Evolutionary conservation across 92 coral and sea anemone species (phyloP).

Genomic region (Bergia puertoricense): DNA sequence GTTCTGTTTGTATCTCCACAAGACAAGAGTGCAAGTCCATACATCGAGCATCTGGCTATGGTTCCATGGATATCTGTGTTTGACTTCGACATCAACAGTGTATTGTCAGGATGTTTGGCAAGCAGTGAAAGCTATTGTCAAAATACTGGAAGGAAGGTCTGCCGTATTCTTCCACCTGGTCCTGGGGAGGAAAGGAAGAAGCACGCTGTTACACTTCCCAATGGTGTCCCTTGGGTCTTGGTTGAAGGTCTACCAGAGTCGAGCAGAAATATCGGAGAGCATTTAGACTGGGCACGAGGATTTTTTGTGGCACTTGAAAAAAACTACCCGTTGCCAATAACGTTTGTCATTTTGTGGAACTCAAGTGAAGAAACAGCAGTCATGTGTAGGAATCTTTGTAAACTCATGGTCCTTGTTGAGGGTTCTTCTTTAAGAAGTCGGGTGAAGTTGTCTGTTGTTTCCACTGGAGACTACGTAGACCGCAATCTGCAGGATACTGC

Average conservation of each 20-base stretch:
- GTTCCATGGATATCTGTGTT: conserved; percentile 74
- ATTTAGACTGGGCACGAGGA: conserved; percentile 60
- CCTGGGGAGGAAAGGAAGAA: conserved; percentile 44
- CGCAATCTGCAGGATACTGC: conserved; percentile 58
- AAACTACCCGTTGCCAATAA: conserved; percentile 49
- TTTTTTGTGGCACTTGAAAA: conserved; percentile 50
- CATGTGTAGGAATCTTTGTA: conserved; percentile 47
- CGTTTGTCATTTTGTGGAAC: conserved; percentile 60
- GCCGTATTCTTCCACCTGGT: conserved; percentile 65
- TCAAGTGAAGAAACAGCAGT: conserved; percentile 19
- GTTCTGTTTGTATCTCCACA: conserved; percentile 68
- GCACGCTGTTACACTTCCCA: conserved; percentile 32
- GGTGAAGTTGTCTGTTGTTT: conserved; percentile 46
- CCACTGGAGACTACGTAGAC: conserved; percentile 39
- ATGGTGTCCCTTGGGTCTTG: conserved; percentile 73
- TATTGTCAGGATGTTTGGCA: conserved; percentile 47
- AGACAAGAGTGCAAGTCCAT: conserved; percentile 31
- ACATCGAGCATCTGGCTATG: conserved; percentile 50
- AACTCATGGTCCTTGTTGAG: conserved; percentile 42
- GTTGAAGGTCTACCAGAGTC: conserved; percentile 61
- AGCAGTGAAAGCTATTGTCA: conserved; percentile 46
- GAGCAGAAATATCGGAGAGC: conserved; percentile 32
- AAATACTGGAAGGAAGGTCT: conserved; percentile 58
- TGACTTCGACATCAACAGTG: conserved; percentile 63
- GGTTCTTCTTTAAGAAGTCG: conserved; percentile 34